Base-by-base conservation (phyloP, 2,888 invertebrate genomes). In the Morpho deidamia region DNA sequence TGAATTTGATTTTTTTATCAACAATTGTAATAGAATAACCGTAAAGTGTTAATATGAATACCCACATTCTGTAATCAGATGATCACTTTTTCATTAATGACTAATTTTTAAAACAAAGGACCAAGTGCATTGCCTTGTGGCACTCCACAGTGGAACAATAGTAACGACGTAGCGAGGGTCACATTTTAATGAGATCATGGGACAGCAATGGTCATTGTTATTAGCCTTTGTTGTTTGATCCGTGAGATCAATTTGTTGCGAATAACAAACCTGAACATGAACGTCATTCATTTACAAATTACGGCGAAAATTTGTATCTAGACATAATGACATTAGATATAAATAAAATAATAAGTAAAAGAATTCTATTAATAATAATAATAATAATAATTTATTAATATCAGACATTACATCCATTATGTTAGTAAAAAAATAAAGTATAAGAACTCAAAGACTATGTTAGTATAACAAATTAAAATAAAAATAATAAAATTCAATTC, bases 61-160 rank as follows among this genome's bases (percentile, higher is more conserved):
- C 44, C 12, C 33, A 35, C 43, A 39, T 38, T 53, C 37, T 41
- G n/a, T 41, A 8, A 50, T 44, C 47, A 55, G 55, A 57, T 55
- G 44, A 43, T 11, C 41, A 38, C 41, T 40, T 53, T 53, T 38
- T 58, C 49, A 58, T 40, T 51, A 55, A 53, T 55, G 53, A 53
- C 46, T 41, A 55, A 61, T 46, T 49, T 54, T 45, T 48, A 51
- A 43, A 61, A 61, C 61, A 61, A 61, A 59, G 56, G 57, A 11
- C 34, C 53, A 41, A 52, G 55, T 55, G 42, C 55, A 44, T 49
- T 59, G 59, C 59, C 59, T 57, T 61, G 61, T 53, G 51, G 51
- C n/a, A 57, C 53, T 37, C 59, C 52, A 45, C 37, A 11, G 41
- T 33, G 11, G 34, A 55, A 60, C 58, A 60, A 60, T 58, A 39